phyloP scores from a whole-genome alignment of 2,113 vertebrate genomes.

The Dasypus novemcinctus region DNA sequence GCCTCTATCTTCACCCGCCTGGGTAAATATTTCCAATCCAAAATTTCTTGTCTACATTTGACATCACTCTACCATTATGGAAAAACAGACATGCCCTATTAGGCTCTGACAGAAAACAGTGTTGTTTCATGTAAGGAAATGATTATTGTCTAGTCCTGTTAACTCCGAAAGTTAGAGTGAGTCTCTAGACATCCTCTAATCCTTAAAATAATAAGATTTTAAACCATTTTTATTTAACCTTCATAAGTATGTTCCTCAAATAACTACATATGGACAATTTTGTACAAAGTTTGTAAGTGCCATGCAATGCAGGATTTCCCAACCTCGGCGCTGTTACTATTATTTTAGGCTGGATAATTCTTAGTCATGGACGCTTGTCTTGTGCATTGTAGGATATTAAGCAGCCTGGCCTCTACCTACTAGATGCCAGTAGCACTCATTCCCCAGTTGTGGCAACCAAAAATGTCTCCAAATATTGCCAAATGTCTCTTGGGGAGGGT shows the following conservation, averaged over 20 bases:
- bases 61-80: neutral
- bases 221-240: neutral
- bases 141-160: neutral
- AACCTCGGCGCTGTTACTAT: neutral
- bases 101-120: neutral
- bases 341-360: neutral
- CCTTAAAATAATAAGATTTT: neutral
- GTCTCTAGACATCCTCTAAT: neutral
- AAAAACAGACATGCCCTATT: neutral
- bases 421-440: neutral
- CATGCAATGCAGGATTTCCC: neutral
- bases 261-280: neutral
- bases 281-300: neutral
- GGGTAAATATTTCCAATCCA: constrained; percentile 27
- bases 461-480: neutral
- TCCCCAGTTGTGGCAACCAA: neutral
- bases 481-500: neutral
- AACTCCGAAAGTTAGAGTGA: neutral
- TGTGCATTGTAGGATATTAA: neutral
- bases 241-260: neutral
- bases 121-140: neutral
- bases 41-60: constrained; percentile 1
- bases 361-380: neutral
- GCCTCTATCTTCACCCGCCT: neutral
- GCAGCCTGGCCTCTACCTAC: neutral